These are phyloP conservation scores for Origma solitaria DNA, from an alignment of 2,113 vertebrate genomes.

Conservation along the genomic window DNA sequence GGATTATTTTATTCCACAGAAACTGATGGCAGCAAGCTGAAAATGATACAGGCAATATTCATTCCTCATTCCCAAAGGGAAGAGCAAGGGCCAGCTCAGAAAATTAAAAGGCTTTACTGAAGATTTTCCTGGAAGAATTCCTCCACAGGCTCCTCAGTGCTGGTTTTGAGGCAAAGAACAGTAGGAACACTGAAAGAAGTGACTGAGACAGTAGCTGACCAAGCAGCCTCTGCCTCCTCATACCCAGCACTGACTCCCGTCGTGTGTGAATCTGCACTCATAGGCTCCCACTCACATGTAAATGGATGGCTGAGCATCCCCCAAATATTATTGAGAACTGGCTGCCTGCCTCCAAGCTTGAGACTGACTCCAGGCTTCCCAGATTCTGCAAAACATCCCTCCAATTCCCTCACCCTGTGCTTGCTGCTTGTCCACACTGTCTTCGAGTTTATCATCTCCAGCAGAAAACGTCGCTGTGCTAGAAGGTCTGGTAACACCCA, in stretches of 20 bases:
- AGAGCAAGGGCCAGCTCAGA: neutral
- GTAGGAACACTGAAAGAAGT: neutral
- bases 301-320: neutral
- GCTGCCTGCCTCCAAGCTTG: neutral
- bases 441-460: neutral
- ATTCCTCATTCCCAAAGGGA: neutral
- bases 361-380: neutral
- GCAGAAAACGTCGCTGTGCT: neutral
- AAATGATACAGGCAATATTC: constrained; percentile 3
- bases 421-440: neutral
- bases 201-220: neutral
- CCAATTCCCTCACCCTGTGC: accelerated
- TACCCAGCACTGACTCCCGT: neutral
- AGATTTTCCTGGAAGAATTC: neutral
- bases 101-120: neutral
- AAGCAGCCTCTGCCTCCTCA: neutral
- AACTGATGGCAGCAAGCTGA: constrained; percentile 22
- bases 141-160: neutral
- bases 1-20: constrained; percentile 14
- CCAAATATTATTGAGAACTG: neutral
- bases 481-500: neutral
- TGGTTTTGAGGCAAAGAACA: neutral
- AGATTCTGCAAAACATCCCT: neutral
- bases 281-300: neutral
- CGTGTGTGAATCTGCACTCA: neutral